Conservation (phyloP, 2,113 vertebrate species). For the Entelurus aequoreus region DNA sequence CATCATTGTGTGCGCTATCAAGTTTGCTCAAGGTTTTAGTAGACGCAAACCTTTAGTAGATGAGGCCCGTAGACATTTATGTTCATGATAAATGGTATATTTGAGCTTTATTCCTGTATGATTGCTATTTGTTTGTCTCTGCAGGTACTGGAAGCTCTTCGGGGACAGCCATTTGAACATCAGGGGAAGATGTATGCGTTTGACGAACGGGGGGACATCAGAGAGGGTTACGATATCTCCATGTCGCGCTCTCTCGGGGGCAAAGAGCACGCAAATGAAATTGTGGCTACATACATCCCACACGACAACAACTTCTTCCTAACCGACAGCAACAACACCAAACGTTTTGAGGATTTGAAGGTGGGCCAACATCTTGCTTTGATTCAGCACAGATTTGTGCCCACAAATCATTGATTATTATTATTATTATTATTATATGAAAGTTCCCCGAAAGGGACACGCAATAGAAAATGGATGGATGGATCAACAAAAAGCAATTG, state of each 20-base stretch:
- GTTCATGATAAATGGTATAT: too few species aligned
- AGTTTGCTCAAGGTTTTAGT: too few species aligned
- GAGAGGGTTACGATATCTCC: constrained; percentile 75
- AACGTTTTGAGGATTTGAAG: constrained; percentile 65
- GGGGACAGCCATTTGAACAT: constrained; percentile 64
- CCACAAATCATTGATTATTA: too few species aligned
- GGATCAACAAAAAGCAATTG: too few species aligned
- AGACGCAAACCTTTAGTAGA: too few species aligned
- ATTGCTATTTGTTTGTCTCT: constrained; percentile 4
- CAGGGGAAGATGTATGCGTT: constrained; percentile 67
- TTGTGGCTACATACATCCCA: constrained; percentile 75
- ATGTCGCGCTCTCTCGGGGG: constrained; percentile 73
- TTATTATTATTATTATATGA: too few species aligned
- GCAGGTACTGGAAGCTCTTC: constrained; percentile 74
- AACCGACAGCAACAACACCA: constrained; percentile 48
- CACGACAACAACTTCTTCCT: constrained; percentile 65
- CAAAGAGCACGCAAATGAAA: constrained; percentile 49
- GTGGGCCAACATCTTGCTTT: constrained; percentile 29
- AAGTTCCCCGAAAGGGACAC: too few species aligned
- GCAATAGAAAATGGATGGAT: too few species aligned
- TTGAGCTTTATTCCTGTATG: background rate
- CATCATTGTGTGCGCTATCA: too few species aligned
- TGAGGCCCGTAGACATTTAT: too few species aligned
- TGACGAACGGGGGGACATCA: constrained; percentile 75
- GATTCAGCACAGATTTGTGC: background rate